Evolutionary conservation across 2,888 invertebrate species (phyloP).

Genomic region (Drosophila peninsularis): DNA sequence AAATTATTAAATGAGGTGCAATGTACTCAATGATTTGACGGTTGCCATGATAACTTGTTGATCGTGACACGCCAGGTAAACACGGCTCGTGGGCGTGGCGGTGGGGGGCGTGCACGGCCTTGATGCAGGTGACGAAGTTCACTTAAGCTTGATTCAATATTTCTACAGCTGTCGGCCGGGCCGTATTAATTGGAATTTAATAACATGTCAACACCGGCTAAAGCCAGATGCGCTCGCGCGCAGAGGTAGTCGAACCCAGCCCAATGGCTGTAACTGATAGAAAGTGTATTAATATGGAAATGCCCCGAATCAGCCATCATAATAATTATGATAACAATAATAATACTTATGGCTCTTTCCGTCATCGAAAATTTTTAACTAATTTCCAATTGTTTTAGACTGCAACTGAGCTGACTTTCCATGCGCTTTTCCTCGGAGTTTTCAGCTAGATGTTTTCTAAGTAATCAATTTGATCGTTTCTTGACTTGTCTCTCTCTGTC

Average conservation of each 20-base stretch:
- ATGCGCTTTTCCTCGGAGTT: neutral
- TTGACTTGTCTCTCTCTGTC: constrained; percentile 37
- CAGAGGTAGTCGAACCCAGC: constrained; percentile 37
- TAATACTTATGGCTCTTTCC: neutral
- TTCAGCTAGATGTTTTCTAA: constrained; percentile 29
- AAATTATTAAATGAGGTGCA: constrained; percentile 41
- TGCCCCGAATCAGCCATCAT: neutral
- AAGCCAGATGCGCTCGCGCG: constrained; percentile 26
- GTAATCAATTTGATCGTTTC: constrained; percentile 63
- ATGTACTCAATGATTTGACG: constrained; percentile 42
- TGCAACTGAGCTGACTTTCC: constrained; percentile 1
- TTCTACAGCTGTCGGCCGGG: constrained; percentile 41
- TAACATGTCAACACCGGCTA: constrained; percentile 36
- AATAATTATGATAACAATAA: neutral
- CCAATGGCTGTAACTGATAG: neutral
- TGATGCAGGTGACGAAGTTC: constrained; percentile 44
- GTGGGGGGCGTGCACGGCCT: constrained; percentile 30
- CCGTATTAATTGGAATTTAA: constrained; percentile 53
- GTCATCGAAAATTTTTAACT: neutral
- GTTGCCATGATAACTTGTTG: constrained; percentile 42
- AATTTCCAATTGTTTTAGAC: neutral
- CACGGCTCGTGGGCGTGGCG: neutral
- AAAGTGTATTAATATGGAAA: neutral
- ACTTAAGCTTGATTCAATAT: constrained; percentile 52
- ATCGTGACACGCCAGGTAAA: constrained; percentile 54